phyloP scores from a whole-genome alignment of 2,888 invertebrate genomes.

The Tiliacea aurago region DNA sequence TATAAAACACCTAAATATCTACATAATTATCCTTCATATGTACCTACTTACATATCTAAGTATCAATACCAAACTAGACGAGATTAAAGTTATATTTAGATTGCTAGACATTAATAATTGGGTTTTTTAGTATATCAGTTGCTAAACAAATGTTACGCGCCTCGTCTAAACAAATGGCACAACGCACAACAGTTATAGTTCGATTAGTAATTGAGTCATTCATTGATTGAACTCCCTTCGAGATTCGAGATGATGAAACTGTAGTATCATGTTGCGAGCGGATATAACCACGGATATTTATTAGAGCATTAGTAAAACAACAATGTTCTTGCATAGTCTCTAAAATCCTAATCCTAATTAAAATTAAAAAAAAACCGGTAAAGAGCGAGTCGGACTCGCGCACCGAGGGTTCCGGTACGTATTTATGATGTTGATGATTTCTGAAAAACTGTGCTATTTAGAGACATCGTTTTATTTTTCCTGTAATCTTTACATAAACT shows the following conservation, averaged over 20 bases:
- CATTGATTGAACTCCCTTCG: slow-evolving; percentile 30
- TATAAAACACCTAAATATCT: background rate
- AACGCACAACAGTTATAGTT: slow-evolving; percentile 22
- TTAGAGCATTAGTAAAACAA: slow-evolving; percentile 35
- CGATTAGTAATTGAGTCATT: slow-evolving; percentile 28
- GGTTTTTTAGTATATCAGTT: too few species aligned
- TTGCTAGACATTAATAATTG: background rate
- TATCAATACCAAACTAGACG: slow-evolving; percentile 1
- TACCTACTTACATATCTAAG: too few species aligned
- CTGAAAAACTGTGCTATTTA: too few species aligned
- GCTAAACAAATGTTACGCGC: slow-evolving; percentile 13
- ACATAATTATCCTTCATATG: background rate
- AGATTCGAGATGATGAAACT: slow-evolving; percentile 54
- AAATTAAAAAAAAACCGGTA: too few species aligned
- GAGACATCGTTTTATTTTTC: too few species aligned
- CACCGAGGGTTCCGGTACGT: too few species aligned
- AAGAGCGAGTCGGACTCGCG: too few species aligned
- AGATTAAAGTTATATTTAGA: slow-evolving; percentile 23
- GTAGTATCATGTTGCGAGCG: slow-evolving; percentile 34
- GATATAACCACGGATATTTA: slow-evolving; percentile 25
- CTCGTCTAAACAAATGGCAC: slow-evolving; percentile 22
- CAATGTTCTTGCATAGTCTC: slow-evolving; percentile 23
- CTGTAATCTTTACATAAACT: too few species aligned
- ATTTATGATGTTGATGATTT: too few species aligned
- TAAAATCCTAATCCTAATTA: background rate